A percentile compares a stretch with the other conserved stretches of the same genome.
phyloP scores from a whole-genome alignment of 2,113 vertebrate genomes.

The Xiphorhynchus elegans region DNA sequence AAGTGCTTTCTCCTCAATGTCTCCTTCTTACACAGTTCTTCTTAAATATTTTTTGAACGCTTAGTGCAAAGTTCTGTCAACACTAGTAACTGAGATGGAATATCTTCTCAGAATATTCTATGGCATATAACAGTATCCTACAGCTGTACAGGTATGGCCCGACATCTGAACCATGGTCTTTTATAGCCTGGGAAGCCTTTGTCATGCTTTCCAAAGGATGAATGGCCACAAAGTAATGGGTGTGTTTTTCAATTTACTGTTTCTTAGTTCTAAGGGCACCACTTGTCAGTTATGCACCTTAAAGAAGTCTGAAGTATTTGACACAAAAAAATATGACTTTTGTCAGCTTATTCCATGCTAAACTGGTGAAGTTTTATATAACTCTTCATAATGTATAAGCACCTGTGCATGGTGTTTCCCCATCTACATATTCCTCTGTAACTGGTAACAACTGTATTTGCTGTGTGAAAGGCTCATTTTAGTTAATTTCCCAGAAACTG shows the following conservation, averaged over 20 bases:
- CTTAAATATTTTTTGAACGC: background rate
- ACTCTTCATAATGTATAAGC: background rate
- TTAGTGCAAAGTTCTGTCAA: background rate
- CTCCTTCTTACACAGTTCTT: background rate
- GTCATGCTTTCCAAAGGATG: background rate
- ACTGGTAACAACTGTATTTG: background rate
- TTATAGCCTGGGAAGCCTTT: background rate
- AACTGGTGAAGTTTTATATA: background rate
- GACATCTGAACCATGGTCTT: background rate
- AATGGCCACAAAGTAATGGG: background rate
- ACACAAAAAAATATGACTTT: background rate
- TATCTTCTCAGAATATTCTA: background rate
- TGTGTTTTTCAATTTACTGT: background rate
- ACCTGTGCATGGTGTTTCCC: background rate
- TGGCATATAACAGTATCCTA: background rate
- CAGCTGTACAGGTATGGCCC: background rate
- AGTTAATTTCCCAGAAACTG: background rate
- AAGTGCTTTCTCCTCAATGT: background rate
- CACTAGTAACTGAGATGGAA: background rate
- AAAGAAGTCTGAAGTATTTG: background rate
- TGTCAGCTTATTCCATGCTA: background rate
- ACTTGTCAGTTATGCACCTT: background rate
- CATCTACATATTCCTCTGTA: background rate
- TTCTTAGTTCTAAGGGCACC: background rate
- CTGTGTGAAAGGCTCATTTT: background rate